A percentile compares a stretch with the other conserved stretches of the same genome.
phyloP scores from a whole-genome alignment of 1,140 invertebrate species.

The Dendrolimus punctatus region DNA sequence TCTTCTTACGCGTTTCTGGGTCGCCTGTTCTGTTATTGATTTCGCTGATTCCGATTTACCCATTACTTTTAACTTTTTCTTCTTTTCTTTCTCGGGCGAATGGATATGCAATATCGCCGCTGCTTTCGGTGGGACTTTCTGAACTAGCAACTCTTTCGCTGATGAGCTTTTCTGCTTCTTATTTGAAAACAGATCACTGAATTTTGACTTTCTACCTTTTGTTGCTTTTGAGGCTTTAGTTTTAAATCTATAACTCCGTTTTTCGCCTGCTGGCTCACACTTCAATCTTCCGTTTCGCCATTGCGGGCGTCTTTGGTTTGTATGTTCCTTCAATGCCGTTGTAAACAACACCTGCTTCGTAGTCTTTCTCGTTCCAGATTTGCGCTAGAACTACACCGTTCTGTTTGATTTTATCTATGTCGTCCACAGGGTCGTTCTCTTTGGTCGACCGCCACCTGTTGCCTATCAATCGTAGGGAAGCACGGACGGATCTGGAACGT shows the following conservation, averaged over 20 bases:
- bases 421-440: conserved; percentile 40
- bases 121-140: conserved; percentile 73
- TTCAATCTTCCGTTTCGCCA: conserved; percentile 53
- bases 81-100: conserved; percentile 55
- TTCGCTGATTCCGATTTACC: conserved; percentile 54
- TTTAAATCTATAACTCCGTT: conserved; percentile 57
- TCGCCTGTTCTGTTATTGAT: conserved; percentile 32
- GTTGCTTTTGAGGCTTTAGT: conserved; percentile 50
- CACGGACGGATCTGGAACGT: conserved; percentile 80
- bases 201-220: conserved; percentile 61
- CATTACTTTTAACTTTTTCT: conserved; percentile 46
- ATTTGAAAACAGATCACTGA: conserved; percentile 60
- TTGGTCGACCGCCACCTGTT: conserved; percentile 68
- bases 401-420: conserved; percentile 42
- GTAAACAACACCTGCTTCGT: conserved; percentile 38
- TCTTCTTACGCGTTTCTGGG: conserved; percentile 35
- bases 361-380: conserved; percentile 61
- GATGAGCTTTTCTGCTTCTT: conserved; percentile 55
- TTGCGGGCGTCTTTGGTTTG: conserved; percentile 70
- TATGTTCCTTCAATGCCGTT: conserved; percentile 63
- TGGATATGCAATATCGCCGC: conserved; percentile 72
- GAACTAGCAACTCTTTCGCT: conserved; percentile 50
- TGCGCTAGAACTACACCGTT: conserved; percentile 57
- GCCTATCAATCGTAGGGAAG: conserved; percentile 78
- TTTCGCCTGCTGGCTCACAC: conserved; percentile 43